A percentile compares a stretch with the other conserved stretches of the same genome.
Conservation (phyloP, 2,113 vertebrate species). For the Rallus limicola region DNA sequence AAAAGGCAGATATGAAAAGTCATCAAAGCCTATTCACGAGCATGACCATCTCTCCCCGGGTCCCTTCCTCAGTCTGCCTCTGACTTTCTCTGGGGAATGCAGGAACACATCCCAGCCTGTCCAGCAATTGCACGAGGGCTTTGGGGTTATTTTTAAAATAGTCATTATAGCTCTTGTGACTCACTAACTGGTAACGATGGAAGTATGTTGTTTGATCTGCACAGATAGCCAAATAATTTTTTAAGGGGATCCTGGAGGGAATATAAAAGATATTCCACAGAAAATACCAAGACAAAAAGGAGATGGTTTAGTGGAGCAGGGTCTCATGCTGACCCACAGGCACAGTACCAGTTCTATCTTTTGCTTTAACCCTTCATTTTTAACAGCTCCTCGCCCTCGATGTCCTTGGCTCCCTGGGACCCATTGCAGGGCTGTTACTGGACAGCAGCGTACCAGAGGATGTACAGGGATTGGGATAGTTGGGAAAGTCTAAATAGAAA, state of each 20-base stretch:
- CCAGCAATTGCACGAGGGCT: not conserved
- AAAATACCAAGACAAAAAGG: not conserved
- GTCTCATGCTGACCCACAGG: not conserved
- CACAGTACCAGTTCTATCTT: not conserved
- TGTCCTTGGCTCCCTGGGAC: not conserved
- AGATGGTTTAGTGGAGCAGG: not conserved
- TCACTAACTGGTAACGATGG: constrained; percentile 24
- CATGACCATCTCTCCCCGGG: not conserved
- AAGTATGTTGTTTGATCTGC: constrained; percentile 32
- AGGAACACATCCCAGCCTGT: constrained; percentile 4
- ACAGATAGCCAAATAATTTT: not conserved
- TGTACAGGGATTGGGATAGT: not conserved
- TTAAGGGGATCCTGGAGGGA: not conserved
- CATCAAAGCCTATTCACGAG: constrained; percentile 11
- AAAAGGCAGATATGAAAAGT: not conserved
- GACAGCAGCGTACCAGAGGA: not conserved
- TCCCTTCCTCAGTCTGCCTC: not conserved
- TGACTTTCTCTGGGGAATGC: not conserved
- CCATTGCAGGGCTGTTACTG: not conserved
- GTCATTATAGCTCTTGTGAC: not conserved
- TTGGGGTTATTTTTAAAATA: constrained; percentile 43
- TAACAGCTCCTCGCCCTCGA: not conserved
- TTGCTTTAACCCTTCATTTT: not conserved
- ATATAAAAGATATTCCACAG: not conserved
- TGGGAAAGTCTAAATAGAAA: not conserved